A percentile compares a stretch with the other conserved stretches of the same genome.
Evolutionary conservation across 1,140 invertebrate genomes (phyloP).

Genomic region (Teleopsis dalmanni): DNA sequence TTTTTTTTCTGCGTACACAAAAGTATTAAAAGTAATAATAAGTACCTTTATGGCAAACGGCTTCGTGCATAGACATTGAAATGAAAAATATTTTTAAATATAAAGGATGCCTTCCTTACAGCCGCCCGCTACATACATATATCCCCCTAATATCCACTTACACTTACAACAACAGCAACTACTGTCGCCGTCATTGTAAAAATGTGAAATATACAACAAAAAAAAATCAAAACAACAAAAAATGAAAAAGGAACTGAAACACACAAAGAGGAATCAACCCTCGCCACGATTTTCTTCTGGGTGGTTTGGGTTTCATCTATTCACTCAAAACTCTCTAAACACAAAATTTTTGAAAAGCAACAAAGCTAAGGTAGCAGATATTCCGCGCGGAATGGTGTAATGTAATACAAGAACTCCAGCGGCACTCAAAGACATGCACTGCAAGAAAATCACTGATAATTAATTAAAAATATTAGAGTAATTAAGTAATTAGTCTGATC

Average conservation of each 20-base stretch:
- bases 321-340: constrained; percentile 32
- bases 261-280: constrained; percentile 11
- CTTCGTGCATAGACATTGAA: constrained; percentile 36
- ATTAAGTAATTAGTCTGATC: too few species aligned
- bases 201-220: constrained; percentile 9
- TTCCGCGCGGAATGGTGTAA: background rate
- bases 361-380: background rate
- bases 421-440: background rate
- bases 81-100: constrained; percentile 28
- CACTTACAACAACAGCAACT: constrained; percentile 25
- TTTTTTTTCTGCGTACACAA: constrained; percentile 10
- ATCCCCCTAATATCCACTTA: constrained; percentile 26
- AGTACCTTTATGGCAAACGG: constrained; percentile 23
- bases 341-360: constrained; percentile 19
- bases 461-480: too few species aligned
- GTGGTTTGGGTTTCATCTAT: constrained; percentile 33
- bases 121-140: constrained; percentile 14
- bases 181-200: constrained; percentile 13
- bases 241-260: constrained; percentile 7
- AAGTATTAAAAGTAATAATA: constrained; percentile 43
- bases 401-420: background rate
- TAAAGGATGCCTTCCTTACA: constrained; percentile 30
- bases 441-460: too few species aligned
- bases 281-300: constrained; percentile 17
- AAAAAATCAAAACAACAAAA: constrained; percentile 9